Evolutionary conservation across 2,113 vertebrate genomes (phyloP), one percentile per base, ranked within the genome.

Genomic region (Neodon shergylaensis): DNA sequence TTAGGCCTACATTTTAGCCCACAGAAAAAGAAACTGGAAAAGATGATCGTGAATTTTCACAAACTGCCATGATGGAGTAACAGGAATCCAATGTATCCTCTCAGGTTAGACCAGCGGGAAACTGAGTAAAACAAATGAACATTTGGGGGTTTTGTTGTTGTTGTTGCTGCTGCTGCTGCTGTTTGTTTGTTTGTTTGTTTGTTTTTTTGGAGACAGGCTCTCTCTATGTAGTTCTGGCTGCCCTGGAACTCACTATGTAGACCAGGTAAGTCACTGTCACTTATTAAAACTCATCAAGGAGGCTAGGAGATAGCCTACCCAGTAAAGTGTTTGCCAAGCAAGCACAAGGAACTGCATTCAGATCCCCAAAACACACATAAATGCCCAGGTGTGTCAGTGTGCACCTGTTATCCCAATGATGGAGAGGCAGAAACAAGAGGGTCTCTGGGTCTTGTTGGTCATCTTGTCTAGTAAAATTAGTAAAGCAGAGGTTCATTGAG

Each of bases 41-140:
- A 76, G 65, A 88, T 58, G 74, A 83, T 84, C 14, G 61, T 72
- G 31, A 54, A 95, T 93, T 70, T 95, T 84, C 47, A 92, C 42
- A 93, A 91, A 91, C 11, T 92, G 26, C 52, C 39, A 70, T 58
- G 86, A 88, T 33, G 36, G 17, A 92, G 16, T 87, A 74, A 88
- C 9, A 94, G 49, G 12, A 4, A 82, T 76, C 36, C 28, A 16
- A 94, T 52, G 66, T 82, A 90, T 58, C 21, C 63, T 83, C 36
- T 77, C 52, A 39, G n/a, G 8, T 89, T 90, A 70, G 33, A 90
- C 68, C 68, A 90, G 2, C n/a, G 92, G 52, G 82, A 95, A 95
- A 92, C 54, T 92, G 54, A 74, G 54, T 81, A 72, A 94, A 90
- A 86, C 47, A 81, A 58, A 86, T 78, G 72, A 87, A 92, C 1